These are phyloP conservation scores for Drosophila auraria DNA, from an alignment of 1,140 invertebrate species.

Conservation along the genomic window DNA sequence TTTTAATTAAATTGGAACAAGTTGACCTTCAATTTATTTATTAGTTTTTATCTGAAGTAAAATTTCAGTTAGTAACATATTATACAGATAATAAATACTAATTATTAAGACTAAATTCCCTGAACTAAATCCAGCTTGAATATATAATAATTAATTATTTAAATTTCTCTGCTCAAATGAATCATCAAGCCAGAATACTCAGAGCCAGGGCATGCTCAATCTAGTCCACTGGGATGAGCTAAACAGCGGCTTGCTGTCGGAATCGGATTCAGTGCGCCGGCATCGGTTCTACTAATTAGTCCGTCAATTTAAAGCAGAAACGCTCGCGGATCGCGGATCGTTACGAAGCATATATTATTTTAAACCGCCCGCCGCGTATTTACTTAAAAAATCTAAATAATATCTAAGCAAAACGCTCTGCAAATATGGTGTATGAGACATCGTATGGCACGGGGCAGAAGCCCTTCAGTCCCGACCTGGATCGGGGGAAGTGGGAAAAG, in stretches of 20 bases:
- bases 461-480: constrained; percentile 69
- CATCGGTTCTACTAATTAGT: constrained; percentile 75
- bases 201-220: constrained; percentile 14
- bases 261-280: constrained; percentile 62
- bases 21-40: too few relatives aligned
- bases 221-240: constrained; percentile 23
- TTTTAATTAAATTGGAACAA: too few relatives aligned
- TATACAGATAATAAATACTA: too few relatives aligned
- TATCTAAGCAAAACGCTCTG: background rate
- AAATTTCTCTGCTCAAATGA: background rate
- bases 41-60: too few relatives aligned
- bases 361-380: background rate
- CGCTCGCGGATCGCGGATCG: constrained; percentile 46
- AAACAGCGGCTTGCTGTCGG: constrained; percentile 15
- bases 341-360: constrained; percentile 22
- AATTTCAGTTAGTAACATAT: too few relatives aligned
- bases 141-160: background rate
- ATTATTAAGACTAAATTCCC: too few relatives aligned
- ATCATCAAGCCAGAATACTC: constrained; percentile 19
- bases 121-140: too few relatives aligned
- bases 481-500: constrained; percentile 75
- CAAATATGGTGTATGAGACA: constrained; percentile 69
- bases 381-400: constrained; percentile 2
- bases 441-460: constrained; percentile 73
- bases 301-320: constrained; percentile 62